phyloP scores from a whole-genome alignment of 2,113 vertebrate species.

The Rattus rattus region DNA sequence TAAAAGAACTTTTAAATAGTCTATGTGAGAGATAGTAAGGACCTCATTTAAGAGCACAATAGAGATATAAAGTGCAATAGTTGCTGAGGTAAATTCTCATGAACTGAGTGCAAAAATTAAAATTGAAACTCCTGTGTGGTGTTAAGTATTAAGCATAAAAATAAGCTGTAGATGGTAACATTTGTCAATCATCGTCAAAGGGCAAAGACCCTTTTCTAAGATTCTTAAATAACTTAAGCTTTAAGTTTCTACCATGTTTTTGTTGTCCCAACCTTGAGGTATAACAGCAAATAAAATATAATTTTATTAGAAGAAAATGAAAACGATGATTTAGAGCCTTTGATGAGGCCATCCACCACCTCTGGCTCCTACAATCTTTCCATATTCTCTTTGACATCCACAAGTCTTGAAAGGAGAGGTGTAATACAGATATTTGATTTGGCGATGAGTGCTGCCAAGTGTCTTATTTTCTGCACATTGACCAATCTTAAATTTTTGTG shows the following conservation, averaged over 20 bases:
- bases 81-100: not conserved
- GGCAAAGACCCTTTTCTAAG: not conserved
- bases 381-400: not conserved
- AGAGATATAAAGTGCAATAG: not conserved
- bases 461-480: not conserved
- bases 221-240: not conserved
- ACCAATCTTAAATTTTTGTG: not conserved
- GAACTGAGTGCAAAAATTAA: not conserved
- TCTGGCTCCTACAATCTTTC: not conserved
- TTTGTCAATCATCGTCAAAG: not conserved
- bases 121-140: not conserved
- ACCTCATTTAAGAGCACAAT: not conserved
- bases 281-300: not conserved
- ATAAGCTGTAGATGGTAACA: not conserved
- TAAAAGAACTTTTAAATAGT: not conserved
- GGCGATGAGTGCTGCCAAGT: not conserved
- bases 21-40: not conserved
- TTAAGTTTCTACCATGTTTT: not conserved
- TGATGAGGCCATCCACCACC: not conserved
- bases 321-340: not conserved
- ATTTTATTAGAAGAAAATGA: not conserved
- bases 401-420: not conserved
- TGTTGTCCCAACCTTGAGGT: not conserved
- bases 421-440: not conserved
- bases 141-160: not conserved